Evolutionary conservation across 2,113 vertebrate genomes (phyloP).

Genomic region (Heptranchias perlo): DNA sequence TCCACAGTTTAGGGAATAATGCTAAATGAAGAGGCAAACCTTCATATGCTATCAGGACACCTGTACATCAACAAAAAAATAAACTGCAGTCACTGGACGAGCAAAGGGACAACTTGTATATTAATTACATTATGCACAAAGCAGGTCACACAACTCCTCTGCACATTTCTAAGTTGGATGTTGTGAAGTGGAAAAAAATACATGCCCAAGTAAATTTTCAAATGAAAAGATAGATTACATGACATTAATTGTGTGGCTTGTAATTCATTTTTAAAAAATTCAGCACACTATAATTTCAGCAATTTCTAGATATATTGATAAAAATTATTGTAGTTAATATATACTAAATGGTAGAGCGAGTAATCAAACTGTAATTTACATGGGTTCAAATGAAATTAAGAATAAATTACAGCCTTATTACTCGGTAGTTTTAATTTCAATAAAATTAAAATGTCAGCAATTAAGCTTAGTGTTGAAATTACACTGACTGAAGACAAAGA

Average conservation of each 20-base stretch:
- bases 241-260: neutral
- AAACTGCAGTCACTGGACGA: constrained; percentile 32
- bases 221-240: too few relatives aligned
- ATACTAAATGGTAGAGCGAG: neutral
- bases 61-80: constrained; percentile 59
- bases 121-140: neutral
- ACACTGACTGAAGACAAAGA: neutral
- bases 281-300: neutral
- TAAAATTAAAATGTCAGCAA: neutral
- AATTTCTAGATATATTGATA: neutral
- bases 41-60: constrained; percentile 95
- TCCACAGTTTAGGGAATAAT: constrained; percentile 95
- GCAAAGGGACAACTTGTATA: neutral
- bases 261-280: neutral
- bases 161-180: neutral
- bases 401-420: constrained; percentile 5
- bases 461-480: neutral
- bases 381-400: neutral
- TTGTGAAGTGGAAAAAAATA: neutral
- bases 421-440: neutral
- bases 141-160: neutral
- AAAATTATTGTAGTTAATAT: neutral
- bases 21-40: constrained; percentile 90
- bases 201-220: too few relatives aligned
- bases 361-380: constrained; percentile 12